Evolutionary conservation across 2,797 vertebrate species (phyloP).

Genomic region (Cuniculus paca): DNA sequence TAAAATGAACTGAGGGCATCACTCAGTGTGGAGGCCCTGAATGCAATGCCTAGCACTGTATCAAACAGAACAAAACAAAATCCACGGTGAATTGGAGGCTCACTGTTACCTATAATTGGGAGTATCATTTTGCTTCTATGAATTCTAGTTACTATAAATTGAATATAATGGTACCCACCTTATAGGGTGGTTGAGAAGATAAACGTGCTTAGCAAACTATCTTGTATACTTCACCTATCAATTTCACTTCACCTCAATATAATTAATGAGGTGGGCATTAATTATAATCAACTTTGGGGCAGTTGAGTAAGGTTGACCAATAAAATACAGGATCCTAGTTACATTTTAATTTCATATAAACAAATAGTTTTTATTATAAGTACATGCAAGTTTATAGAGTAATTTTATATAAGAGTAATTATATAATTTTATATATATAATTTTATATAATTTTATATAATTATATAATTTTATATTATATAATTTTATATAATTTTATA

Average conservation of each 20-base stretch:
- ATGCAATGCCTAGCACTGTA: background rate
- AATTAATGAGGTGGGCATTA: background rate
- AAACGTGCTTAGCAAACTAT: background rate
- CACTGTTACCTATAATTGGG: background rate
- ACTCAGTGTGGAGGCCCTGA: background rate
- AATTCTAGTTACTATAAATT: background rate
- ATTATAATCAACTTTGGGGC: background rate
- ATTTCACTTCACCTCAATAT: background rate
- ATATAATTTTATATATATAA: no score
- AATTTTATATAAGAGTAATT: no score
- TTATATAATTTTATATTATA: no score
- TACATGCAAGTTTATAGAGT: background rate
- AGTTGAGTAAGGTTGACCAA: background rate
- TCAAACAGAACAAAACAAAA: background rate
- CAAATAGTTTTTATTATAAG: background rate
- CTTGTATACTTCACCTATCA: background rate
- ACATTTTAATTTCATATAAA: conserved; percentile 20
- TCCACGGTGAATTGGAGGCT: background rate
- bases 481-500: no score
- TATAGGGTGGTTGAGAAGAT: background rate
- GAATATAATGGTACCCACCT: background rate
- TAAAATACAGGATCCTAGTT: background rate
- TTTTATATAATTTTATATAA: no score
- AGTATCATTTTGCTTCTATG: background rate
- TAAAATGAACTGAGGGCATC: background rate